A percentile compares a stretch with the other conserved stretches of the same genome.
Evolutionary conservation across 23 tunicate species (phyloP).

Genomic region (Halocynthia roretzi): DNA sequence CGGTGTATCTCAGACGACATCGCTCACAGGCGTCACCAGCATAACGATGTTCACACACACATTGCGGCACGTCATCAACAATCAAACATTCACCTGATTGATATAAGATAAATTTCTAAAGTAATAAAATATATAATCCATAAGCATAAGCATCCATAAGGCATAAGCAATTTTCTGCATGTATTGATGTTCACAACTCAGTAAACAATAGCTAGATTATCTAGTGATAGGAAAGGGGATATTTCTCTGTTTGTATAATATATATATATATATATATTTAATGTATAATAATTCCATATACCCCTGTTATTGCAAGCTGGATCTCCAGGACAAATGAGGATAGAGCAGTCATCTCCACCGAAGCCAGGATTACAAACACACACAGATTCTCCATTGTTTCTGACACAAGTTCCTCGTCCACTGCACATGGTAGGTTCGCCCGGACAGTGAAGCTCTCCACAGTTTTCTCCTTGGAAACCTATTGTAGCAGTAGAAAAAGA

Average conservation of each 20-base stretch:
- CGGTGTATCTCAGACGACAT: constrained; percentile 18
- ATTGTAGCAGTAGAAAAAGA: too few relatives aligned
- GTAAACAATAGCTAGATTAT: too few relatives aligned
- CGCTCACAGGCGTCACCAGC: constrained; percentile 28
- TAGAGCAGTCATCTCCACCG: constrained; percentile 31
- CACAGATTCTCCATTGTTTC: constrained; percentile 20
- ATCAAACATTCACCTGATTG: constrained; percentile 11
- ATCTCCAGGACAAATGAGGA: constrained; percentile 22
- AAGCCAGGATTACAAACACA: constrained; percentile 26
- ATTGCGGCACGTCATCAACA: constrained; percentile 16
- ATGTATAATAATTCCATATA: not conserved
- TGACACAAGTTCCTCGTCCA: constrained; percentile 17
- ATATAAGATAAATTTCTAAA: too few relatives aligned
- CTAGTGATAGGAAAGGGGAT: too few relatives aligned
- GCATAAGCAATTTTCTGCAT: too few relatives aligned
- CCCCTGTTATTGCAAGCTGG: constrained; percentile 21
- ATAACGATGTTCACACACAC: constrained; percentile 23
- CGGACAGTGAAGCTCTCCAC: constrained; percentile 26
- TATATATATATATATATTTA: too few relatives aligned
- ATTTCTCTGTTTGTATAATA: too few relatives aligned
- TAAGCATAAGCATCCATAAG: too few relatives aligned
- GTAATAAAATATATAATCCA: too few relatives aligned
- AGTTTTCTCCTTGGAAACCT: constrained; percentile 12
- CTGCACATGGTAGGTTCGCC: constrained; percentile 24
- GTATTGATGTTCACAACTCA: too few relatives aligned